Conservation (phyloP, 2,797 vertebrate genomes). For the Protonibea diacanthus region DNA sequence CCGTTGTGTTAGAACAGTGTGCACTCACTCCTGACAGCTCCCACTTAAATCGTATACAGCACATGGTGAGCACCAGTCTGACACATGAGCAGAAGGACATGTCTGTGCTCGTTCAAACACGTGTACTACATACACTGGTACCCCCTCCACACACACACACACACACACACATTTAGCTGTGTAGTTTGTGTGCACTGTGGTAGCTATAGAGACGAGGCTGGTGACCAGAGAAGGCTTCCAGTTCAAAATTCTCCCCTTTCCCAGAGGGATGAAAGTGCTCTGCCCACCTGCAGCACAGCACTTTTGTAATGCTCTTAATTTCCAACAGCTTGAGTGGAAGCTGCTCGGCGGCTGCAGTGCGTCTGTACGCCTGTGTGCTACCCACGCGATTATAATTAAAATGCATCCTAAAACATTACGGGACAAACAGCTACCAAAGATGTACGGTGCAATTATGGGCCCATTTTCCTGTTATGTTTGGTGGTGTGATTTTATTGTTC, state of each 20-base stretch:
- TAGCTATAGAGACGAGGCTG: slow-evolving; percentile 33
- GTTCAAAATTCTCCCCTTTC: slow-evolving; percentile 36
- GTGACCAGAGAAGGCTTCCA: slow-evolving; percentile 12
- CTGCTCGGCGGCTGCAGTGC: not conserved
- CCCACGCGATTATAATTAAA: slow-evolving; percentile 32
- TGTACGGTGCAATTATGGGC: not conserved
- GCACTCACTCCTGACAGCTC: slow-evolving; percentile 28
- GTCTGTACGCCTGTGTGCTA: not conserved
- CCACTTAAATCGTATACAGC: slow-evolving; percentile 28
- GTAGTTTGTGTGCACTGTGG: slow-evolving; percentile 18
- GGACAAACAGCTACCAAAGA: not conserved
- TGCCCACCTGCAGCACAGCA: slow-evolving; percentile 37
- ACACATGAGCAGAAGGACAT: slow-evolving; percentile 32
- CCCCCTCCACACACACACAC: not conserved
- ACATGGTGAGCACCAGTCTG: slow-evolving; percentile 27
- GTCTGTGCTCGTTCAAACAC: slow-evolving; percentile 26
- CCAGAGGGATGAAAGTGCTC: slow-evolving; percentile 34
- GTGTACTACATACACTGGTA: slow-evolving; percentile 10
- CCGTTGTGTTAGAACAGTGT: not conserved
- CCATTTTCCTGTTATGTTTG: not conserved
- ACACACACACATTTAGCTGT: slow-evolving; percentile 15
- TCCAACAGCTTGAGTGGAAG: slow-evolving; percentile 33
- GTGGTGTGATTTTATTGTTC: not conserved
- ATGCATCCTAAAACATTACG: slow-evolving; percentile 24
- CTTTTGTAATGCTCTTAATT: slow-evolving; percentile 34